Base-by-base conservation (phyloP, 2,113 vertebrate genomes). In the Cepphus grylle region DNA sequence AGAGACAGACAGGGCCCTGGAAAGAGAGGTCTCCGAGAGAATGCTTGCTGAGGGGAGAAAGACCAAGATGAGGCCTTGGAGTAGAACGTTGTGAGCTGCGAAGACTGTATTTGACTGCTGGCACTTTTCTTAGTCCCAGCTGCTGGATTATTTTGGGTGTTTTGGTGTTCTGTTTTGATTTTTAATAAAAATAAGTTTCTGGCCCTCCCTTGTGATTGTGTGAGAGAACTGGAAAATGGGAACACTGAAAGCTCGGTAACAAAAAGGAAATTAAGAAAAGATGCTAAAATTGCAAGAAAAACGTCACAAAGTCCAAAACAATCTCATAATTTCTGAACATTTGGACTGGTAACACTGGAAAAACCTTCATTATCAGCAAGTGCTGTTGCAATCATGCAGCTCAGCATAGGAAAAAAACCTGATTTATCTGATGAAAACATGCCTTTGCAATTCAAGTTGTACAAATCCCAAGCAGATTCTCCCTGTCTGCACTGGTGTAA, bases 221-320 rank as follows among this genome's bases (percentile, higher is more conserved):
- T n/a, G 67, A 77, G 59, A 92, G 55, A 85, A 90, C 8, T 58
- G 79, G 79, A 93, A 93, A 93, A 78, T 8, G 8, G 50, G 42
- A 96, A 92, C 56, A 55, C 69, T 49, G 69, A 71, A 91, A 88
- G 29, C 38, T 86, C 61, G 84, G 36, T 47, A 92, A 81, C 58
- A 94, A 79, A 86, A 84, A 84, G 52, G 22, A 84, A 94, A 96
- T 78, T 52, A 89, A 69, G 72, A 30, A 70, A 92, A 88, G 49
- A 86, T 90, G 79, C 63, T 86, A 95, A 74, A 73, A 88, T 13
- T 3, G 47, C 50, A 88, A 83, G 30, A 18, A 86, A 76, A 20
- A 90, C 32, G n/a, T 34, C 30, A 61, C 5, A 5, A 84, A 86
- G 77, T 79, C 92, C 71, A 86, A 91, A 92, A 83, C 47, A 83